These are phyloP conservation scores for Andrena dorsata DNA, from an alignment of 2,888 invertebrate genomes.

Conservation along the genomic window DNA sequence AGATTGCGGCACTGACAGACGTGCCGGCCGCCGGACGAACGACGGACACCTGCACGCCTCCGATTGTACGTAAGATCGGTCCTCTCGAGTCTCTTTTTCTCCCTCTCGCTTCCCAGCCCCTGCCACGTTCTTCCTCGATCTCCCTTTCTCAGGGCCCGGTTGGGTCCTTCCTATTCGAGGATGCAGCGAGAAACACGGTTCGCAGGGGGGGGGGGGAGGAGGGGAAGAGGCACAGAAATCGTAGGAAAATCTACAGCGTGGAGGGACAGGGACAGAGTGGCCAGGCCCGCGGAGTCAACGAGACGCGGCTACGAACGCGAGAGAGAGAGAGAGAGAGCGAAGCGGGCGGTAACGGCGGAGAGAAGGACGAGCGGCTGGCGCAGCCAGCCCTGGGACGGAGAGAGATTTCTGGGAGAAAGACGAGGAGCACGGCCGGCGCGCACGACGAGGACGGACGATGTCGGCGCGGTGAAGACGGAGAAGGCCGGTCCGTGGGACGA, in stretches of 20 bases:
- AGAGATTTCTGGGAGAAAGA: conserved; percentile 45
- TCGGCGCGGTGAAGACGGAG: conserved; percentile 53
- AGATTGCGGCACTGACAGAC: conserved; percentile 74
- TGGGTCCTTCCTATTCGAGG: conserved; percentile 50
- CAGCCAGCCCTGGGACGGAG: conserved; percentile 34
- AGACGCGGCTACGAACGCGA: conserved; percentile 26
- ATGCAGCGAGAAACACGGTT: not conserved
- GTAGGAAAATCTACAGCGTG: conserved; percentile 52
- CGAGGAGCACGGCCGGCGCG: conserved; percentile 27
- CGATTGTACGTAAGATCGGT: conserved; percentile 79
- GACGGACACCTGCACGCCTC: conserved; percentile 82
- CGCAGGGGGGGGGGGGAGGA: not conserved
- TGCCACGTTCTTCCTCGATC: conserved; percentile 13
- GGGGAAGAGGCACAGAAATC: conserved; percentile 44
- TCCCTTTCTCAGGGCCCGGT: conserved; percentile 35
- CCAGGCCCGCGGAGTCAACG: conserved; percentile 50
- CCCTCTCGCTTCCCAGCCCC: conserved; percentile 21
- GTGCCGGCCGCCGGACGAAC: conserved; percentile 72
- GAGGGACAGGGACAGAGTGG: conserved; percentile 7
- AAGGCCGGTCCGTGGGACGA: conserved; percentile 52
- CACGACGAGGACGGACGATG: conserved; percentile 52
- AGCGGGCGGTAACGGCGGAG: not conserved
- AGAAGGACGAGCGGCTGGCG: conserved; percentile 41
- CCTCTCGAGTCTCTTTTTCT: conserved; percentile 46
- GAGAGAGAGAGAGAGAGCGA: conserved; percentile 19